Evolutionary conservation across 2,113 vertebrate species (phyloP).

Genomic region (Pontoporia blainvillei): DNA sequence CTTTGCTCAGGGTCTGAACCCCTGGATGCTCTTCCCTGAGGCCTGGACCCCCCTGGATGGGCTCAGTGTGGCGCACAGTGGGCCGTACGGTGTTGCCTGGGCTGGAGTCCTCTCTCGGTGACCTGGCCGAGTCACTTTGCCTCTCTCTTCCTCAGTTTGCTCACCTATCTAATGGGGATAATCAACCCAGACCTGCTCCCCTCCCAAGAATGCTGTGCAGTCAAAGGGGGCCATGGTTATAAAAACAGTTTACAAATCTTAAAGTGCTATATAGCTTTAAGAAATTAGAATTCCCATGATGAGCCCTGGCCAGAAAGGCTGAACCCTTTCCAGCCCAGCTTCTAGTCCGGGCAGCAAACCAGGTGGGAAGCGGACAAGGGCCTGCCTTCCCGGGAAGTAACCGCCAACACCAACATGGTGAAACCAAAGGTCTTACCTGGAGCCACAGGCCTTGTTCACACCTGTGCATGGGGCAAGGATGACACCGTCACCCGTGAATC

Average conservation of each 20-base stretch:
- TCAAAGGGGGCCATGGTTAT: background rate
- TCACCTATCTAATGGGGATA: background rate
- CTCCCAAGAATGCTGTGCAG: background rate
- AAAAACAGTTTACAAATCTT: background rate
- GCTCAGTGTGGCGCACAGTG: accelerated
- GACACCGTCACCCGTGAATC: accelerated
- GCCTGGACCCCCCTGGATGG: background rate
- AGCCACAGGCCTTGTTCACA: background rate
- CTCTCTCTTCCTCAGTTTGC: background rate
- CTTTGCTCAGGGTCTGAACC: accelerated
- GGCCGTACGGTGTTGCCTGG: accelerated
- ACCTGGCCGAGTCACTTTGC: background rate
- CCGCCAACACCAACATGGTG: accelerated
- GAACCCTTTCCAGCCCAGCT: background rate
- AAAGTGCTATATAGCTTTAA: background rate
- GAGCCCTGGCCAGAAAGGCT: background rate
- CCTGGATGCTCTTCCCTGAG: background rate
- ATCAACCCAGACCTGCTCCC: background rate
- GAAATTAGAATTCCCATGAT: background rate
- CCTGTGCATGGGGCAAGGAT: background rate
- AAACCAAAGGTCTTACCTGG: background rate
- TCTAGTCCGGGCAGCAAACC: background rate
- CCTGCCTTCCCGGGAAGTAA: no score
- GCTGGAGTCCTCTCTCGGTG: accelerated
- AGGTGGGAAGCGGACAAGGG: background rate